Conservation (phyloP, 2,113 vertebrate genomes). For the Oncorhynchus nerka region DNA sequence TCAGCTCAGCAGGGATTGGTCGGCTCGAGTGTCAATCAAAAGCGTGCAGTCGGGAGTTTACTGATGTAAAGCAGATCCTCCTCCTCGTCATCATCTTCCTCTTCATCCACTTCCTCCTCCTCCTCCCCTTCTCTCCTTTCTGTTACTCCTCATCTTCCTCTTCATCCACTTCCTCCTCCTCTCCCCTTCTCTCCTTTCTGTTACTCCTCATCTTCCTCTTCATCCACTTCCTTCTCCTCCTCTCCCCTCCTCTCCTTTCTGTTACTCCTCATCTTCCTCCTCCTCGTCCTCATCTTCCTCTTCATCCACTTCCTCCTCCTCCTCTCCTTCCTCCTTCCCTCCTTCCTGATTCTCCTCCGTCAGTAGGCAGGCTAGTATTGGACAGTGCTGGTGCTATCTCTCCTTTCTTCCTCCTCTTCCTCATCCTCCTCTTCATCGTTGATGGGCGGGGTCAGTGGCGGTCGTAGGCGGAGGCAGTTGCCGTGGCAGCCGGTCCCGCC, state of each 20-base stretch:
- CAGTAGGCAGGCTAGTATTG: slow-evolving; percentile 45
- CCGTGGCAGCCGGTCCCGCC: slow-evolving; percentile 81
- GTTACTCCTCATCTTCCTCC: background rate
- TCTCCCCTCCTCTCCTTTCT: background rate
- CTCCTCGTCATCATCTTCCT: background rate
- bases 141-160: background rate
- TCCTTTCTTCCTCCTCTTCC: slow-evolving; percentile 31
- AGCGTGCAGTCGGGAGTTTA: slow-evolving; percentile 45
- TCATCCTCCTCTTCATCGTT: slow-evolving; percentile 27
- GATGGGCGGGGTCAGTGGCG: slow-evolving; percentile 83
- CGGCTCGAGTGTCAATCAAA: slow-evolving; percentile 33
- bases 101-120: background rate
- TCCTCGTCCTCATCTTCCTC: background rate
- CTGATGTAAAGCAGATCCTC: slow-evolving; percentile 34
- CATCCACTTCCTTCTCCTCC: background rate
- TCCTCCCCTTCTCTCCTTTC: background rate
- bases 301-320: background rate
- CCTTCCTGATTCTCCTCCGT: slow-evolving; percentile 3
- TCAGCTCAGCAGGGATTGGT: slow-evolving; percentile 34
- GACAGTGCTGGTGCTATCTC: slow-evolving; percentile 63
- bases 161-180: background rate
- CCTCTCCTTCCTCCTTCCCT: background rate
- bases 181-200: background rate
- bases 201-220: background rate
- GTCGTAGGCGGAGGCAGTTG: slow-evolving; percentile 88